Conservation (phyloP, 2,888 invertebrate genomes). For the Microplitis manilae region DNA sequence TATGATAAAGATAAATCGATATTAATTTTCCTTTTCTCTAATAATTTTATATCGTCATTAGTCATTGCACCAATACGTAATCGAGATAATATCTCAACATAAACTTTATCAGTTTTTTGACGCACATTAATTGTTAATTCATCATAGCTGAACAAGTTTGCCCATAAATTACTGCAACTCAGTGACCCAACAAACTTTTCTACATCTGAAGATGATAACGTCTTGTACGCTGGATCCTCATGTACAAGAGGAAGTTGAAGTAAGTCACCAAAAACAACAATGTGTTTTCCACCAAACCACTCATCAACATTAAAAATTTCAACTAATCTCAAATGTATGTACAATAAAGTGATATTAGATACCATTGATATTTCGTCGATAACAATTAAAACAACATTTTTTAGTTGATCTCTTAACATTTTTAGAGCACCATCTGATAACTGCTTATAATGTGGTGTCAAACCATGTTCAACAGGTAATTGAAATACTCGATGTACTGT, state of each 20-base stretch:
- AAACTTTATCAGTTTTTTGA: constrained; percentile 48
- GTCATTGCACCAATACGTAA: constrained; percentile 29
- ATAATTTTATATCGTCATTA: constrained; percentile 17
- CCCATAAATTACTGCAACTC: constrained; percentile 55
- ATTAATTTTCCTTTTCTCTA: constrained; percentile 38
- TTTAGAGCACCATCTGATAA: constrained; percentile 33
- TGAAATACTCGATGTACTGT: constrained; percentile 45
- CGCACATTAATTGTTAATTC: constrained; percentile 57
- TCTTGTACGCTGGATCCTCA: constrained; percentile 55
- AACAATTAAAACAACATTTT: constrained; percentile 33
- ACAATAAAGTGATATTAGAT: constrained; percentile 35
- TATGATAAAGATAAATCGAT: constrained; percentile 20
- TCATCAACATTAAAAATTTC: constrained; percentile 41
- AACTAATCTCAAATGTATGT: constrained; percentile 16
- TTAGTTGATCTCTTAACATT: constrained; percentile 29
- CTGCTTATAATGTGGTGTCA: constrained; percentile 17
- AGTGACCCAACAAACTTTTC: constrained; percentile 51
- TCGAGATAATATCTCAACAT: constrained; percentile 47
- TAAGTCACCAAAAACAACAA: constrained; percentile 61
- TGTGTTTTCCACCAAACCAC: constrained; percentile 60
- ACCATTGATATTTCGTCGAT: constrained; percentile 45
- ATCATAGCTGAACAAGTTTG: constrained; percentile 54
- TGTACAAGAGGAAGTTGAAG: constrained; percentile 60
- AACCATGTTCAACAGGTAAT: constrained; percentile 33
- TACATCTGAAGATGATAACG: constrained; percentile 50